These are phyloP conservation scores for Canis aureus DNA, from an alignment of 2,113 vertebrate species.

Conservation along the genomic window DNA sequence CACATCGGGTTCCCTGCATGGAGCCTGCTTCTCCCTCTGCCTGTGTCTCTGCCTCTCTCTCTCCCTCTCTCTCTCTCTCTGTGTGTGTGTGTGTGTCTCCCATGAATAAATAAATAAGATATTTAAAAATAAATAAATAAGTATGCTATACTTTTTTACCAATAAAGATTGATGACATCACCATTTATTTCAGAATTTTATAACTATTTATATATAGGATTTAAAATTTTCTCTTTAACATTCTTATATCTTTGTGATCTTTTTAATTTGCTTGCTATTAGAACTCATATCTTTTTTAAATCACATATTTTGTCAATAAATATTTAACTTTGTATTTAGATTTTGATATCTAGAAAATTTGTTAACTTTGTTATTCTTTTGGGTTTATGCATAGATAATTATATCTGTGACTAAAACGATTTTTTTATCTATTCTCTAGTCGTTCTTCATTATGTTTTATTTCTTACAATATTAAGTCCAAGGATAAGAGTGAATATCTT, in stretches of 20 bases:
- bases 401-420: background rate
- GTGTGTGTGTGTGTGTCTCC: no score
- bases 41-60: no score
- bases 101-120: no score
- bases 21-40: no score
- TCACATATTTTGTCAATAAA: background rate
- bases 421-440: background rate
- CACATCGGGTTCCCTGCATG: no score
- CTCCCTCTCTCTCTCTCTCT: no score
- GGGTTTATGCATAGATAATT: background rate
- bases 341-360: background rate
- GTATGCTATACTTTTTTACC: background rate
- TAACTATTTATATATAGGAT: background rate
- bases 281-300: background rate
- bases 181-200: slow-evolving; percentile 2
- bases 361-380: background rate
- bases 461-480: background rate
- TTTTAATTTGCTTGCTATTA: background rate
- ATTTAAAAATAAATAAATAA: background rate
- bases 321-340: background rate
- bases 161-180: background rate
- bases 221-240: background rate
- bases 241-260: background rate
- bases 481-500: background rate
- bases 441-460: background rate